Base-by-base conservation (phyloP, 2,797 vertebrate genomes). In the Diceros bicornis region DNA sequence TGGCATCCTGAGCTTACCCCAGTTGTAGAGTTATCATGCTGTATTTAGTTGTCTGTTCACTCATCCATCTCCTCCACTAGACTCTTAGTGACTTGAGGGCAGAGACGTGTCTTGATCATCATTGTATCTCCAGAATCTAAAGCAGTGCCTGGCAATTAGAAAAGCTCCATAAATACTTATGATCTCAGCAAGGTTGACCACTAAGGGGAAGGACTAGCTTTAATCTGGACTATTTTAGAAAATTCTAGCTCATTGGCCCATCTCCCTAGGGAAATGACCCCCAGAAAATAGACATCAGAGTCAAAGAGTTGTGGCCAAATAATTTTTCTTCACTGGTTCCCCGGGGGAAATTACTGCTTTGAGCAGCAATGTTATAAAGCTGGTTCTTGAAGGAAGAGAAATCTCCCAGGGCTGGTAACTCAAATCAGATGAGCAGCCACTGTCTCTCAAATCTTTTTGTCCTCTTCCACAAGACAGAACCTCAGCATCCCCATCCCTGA, bases 301-400 rank as follows among this genome's bases (percentile, higher is more conserved):
- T 64, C 87, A 44, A 77, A 93, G 79, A 83, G 71, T 11, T 72
- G 69, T 61, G 18, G n/a, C 61, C 84, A 88, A 81, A 94, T 27
- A 72, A 89, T n/a, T 77, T 96, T 88, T 75, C 88, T 87, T 71
- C 50, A 4, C 71, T 41, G 83, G 79, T 57, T 90, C 34, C 93
- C 89, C 81, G 44, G n/a, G 61, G 81, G 50, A 89, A 91, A 85
- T n/a, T 1, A 84, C 23, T 18, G 16, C 89, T 69, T 68, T 91
- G 79, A 85, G 81, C 41, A 66, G 44, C 62, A 68, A 16, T 37
- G 11, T 85, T 77, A 62, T 13, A 75, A 41, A 29, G 16, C 69
- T 78, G 21, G 47, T 50, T 89, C 85, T 90, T 20, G 25, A 85
- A 93, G 27, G 18, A 62, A 89, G 13, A 72, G 50, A 89, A 85